These are phyloP conservation scores for Pempheris klunzingeri DNA, from an alignment of 2,797 vertebrate species.

Conservation along the genomic window DNA sequence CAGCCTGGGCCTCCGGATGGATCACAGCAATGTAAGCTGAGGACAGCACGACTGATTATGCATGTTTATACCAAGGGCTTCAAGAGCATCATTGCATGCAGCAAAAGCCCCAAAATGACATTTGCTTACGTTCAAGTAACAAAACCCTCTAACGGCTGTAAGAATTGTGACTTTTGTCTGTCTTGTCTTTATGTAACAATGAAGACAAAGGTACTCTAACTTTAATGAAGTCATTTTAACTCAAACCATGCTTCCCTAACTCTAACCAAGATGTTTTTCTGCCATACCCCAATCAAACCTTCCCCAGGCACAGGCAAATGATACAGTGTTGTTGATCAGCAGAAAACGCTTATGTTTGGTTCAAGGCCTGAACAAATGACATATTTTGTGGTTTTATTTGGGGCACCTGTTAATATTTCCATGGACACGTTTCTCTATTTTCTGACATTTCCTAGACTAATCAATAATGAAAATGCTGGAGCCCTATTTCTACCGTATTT, in stretches of 20 bases:
- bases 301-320: neutral
- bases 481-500: neutral
- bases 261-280: neutral
- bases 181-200: neutral
- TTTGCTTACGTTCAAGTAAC: conserved; percentile 6
- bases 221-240: neutral
- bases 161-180: neutral
- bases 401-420: neutral
- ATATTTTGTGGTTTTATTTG: neutral
- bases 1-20: conserved; percentile 31
- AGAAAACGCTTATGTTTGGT: accelerated
- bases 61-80: conserved; percentile 26
- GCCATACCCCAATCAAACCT: neutral
- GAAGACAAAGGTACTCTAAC: neutral
- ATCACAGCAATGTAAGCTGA: conserved; percentile 28
- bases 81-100: neutral
- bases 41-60: neutral
- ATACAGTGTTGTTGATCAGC: no score
- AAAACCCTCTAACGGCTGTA: neutral
- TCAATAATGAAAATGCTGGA: neutral
- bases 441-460: neutral
- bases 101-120: neutral
- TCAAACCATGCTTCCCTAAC: neutral
- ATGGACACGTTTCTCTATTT: neutral
- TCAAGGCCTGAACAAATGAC: neutral